Base-by-base conservation (phyloP, 2,888 invertebrate genomes). In the Dasysyrphus tricinctus region DNA sequence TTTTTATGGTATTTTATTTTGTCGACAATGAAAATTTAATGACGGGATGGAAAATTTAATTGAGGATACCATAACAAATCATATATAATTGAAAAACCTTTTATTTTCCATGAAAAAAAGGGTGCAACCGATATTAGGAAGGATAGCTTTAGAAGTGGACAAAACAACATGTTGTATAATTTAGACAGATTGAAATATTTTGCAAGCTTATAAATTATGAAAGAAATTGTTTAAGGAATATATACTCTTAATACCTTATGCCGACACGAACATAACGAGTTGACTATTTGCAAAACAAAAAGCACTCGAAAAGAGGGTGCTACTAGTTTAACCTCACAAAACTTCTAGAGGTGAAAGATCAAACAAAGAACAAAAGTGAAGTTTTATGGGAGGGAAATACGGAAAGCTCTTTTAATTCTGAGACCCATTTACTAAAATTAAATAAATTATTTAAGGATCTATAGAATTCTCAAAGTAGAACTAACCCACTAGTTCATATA, bases 1-100 rank as follows among this genome's bases (percentile, higher is more conserved):
- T 49, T 67, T 65, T 49, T 49, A 67, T 67, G 5, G 32, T 9
- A 59, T 59, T 37, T 44, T 44, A 9, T 29, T 44, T 29, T 29
- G 63, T 44, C 29, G 44, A 32, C 11, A 44, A 8, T 2, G n/a
- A 1, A 24, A 65, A 44, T 63, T 42, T 44, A 12, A 32, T n/a
- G 29, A 47, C 12, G 14, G 14, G 4, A 14, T 2, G n/a, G 19
- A 34, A 42, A 65, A 47, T 65, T 29, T 32, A 65, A 32, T 47
- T 47, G 65, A 65, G 42, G 6, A 11, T 32, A 9, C 32, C 65
- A 65, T 29, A 34, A 65, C 47, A 65, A 32, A 16, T 47, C 47
- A 65, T 65, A 7, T 47, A 47, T 65, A 65, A 65, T 65, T 47
- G 34, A 61, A 24, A 7, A 42, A 14, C 24, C 24, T 19, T 4